phyloP scores from a whole-genome alignment of 2,113 vertebrate species.

The Amphiprion ocellaris region DNA sequence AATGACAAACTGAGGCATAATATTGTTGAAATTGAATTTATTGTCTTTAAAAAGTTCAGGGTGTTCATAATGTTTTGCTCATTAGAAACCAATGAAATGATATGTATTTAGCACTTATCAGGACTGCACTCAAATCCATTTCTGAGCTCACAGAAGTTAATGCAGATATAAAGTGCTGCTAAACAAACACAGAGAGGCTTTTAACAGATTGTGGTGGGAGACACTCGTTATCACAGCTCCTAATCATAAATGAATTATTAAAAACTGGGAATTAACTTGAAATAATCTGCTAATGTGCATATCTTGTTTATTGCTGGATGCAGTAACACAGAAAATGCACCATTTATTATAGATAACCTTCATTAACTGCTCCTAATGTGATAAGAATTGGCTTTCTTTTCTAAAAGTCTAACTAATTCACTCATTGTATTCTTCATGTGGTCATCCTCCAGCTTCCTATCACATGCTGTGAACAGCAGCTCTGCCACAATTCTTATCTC shows the following conservation, averaged over 20 bases:
- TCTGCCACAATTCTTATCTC: constrained; percentile 28
- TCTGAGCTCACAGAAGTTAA: neutral
- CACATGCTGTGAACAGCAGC: constrained; percentile 18
- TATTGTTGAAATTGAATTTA: too few species aligned
- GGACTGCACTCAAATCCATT: neutral
- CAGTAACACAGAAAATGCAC: constrained; percentile 14
- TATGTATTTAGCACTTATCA: neutral
- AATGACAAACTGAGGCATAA: too few species aligned
- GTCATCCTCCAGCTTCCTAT: constrained; percentile 10
- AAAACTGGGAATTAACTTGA: constrained; percentile 50
- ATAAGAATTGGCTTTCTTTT: constrained; percentile 1
- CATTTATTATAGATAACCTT: constrained; percentile 7
- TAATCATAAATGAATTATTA: constrained; percentile 52
- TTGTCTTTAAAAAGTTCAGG: too few species aligned
- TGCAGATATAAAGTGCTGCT: neutral
- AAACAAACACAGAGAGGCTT: constrained; percentile 16
- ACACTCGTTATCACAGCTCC: constrained; percentile 17
- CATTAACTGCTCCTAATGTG: constrained; percentile 26
- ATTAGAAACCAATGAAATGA: constrained; percentile 2
- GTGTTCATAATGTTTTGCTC: neutral
- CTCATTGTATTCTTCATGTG: neutral
- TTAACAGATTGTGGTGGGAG: constrained; percentile 4
- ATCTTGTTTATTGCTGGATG: constrained; percentile 40
- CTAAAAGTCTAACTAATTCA: constrained; percentile 11
- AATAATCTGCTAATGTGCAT: constrained; percentile 47